phyloP scores from a whole-genome alignment of 2,888 invertebrate species.

The Strigamia transsilvanica region DNA sequence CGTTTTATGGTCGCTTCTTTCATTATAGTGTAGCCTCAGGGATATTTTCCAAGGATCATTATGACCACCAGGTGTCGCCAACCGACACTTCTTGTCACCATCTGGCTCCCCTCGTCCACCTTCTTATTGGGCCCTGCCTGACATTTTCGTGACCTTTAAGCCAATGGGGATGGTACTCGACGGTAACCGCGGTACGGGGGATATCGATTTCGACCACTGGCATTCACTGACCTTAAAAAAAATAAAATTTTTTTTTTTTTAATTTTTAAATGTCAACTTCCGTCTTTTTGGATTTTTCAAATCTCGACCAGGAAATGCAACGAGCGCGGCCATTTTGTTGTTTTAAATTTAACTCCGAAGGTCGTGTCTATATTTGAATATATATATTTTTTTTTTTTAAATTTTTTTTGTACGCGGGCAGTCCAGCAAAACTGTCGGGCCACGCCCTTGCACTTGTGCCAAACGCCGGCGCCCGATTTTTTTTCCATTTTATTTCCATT shows the following conservation, averaged over 20 bases:
- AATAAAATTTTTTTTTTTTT: too few species aligned
- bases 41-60: constrained; percentile 21
- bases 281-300: not conserved
- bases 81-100: constrained; percentile 49
- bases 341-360: constrained; percentile 36
- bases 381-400: not conserved
- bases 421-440: not conserved
- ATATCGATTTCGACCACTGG: not conserved
- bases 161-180: not conserved
- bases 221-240: not conserved
- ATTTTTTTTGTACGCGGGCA: not conserved
- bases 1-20: constrained; percentile 45
- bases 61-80: constrained; percentile 49
- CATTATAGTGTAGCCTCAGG: constrained; percentile 34
- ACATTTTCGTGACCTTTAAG: not conserved
- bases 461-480: not conserved
- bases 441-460: constrained; percentile 23
- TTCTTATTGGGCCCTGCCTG: not conserved
- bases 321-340: not conserved
- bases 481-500: not conserved
- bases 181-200: not conserved
- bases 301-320: not conserved
- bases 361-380: constrained; percentile 18
- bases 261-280: constrained; percentile 37
- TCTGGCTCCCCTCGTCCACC: not conserved